Conservation (phyloP, 2,797 vertebrate species). For the Eulemur mongoz region DNA sequence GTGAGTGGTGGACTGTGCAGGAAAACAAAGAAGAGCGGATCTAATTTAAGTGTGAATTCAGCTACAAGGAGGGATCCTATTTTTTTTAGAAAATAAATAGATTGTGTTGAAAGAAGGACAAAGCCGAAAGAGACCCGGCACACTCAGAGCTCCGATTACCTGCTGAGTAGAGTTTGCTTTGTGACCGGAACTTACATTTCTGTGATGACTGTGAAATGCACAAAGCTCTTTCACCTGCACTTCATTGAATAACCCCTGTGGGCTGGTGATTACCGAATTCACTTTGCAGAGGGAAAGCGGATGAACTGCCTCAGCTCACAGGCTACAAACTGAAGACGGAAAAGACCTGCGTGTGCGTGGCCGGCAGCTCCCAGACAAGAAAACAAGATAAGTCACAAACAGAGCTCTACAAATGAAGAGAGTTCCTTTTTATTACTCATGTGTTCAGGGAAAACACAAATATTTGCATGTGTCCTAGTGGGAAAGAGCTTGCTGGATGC, state of each 20-base stretch:
- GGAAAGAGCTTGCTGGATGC: neutral
- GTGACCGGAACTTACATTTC: neutral
- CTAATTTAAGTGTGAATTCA: neutral
- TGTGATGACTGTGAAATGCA: neutral
- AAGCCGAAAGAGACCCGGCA: neutral
- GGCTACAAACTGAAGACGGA: neutral
- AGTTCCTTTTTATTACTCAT: neutral
- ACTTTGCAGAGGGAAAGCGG: neutral
- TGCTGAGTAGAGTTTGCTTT: neutral
- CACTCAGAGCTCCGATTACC: neutral
- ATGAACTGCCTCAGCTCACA: too few species aligned
- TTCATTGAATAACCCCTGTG: neutral
- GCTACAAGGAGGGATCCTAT: neutral
- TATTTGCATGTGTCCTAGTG: neutral
- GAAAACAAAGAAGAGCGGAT: neutral
- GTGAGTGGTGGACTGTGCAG: neutral
- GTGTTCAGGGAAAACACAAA: conserved; percentile 17
- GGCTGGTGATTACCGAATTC: neutral
- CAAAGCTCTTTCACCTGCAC: neutral
- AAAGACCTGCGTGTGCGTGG: neutral
- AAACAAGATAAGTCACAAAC: neutral
- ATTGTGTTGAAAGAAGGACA: neutral
- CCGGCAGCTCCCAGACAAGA: neutral
- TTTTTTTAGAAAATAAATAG: neutral
- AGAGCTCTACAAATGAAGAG: neutral